Conservation (phyloP, 2,797 vertebrate species). For the Hippoglossus hippoglossus region DNA sequence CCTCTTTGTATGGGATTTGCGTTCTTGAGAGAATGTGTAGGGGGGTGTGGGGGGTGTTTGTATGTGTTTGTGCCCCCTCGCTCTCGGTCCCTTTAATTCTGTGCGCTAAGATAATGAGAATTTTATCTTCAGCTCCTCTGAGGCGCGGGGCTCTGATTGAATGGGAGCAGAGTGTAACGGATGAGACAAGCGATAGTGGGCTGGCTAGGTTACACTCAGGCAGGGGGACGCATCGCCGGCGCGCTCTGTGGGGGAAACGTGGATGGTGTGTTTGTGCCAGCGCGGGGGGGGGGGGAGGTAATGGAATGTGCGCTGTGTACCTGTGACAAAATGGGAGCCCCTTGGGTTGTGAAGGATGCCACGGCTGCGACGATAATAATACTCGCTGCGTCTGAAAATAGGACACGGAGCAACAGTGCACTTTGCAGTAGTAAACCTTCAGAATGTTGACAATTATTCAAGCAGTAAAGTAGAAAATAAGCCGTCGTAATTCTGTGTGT, state of each 20-base stretch:
- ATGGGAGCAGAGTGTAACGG: slow-evolving; percentile 85
- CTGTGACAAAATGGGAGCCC: slow-evolving; percentile 69
- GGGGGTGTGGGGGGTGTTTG: slow-evolving; percentile 18
- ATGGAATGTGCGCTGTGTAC: slow-evolving; percentile 65
- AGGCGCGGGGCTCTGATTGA: slow-evolving; percentile 81
- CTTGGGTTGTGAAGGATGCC: slow-evolving; percentile 67
- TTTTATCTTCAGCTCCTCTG: slow-evolving; percentile 82
- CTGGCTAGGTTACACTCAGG: slow-evolving; percentile 67
- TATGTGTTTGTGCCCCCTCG: slow-evolving; percentile 34
- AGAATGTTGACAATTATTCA: slow-evolving; percentile 14
- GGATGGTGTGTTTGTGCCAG: slow-evolving; percentile 48
- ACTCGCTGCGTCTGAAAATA: slow-evolving; percentile 56
- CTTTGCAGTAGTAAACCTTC: slow-evolving; percentile 22
- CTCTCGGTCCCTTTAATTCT: slow-evolving; percentile 81
- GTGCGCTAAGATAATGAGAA: slow-evolving; percentile 85
- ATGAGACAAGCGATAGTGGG: slow-evolving; percentile 79
- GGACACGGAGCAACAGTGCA: slow-evolving; percentile 45
- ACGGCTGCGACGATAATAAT: slow-evolving; percentile 54
- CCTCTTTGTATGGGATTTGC: slow-evolving; percentile 34
- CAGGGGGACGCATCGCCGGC: slow-evolving; percentile 38
- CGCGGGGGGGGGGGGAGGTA: slow-evolving; percentile 64
- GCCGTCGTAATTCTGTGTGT: background rate
- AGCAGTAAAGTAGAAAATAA: slow-evolving; percentile 5
- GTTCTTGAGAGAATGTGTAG: slow-evolving; percentile 6
- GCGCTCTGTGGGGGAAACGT: slow-evolving; percentile 64